Evolutionary conservation across 2,888 invertebrate genomes (phyloP), one percentile per base, ranked within the genome.

Genomic region (Cephus spinipes): DNA sequence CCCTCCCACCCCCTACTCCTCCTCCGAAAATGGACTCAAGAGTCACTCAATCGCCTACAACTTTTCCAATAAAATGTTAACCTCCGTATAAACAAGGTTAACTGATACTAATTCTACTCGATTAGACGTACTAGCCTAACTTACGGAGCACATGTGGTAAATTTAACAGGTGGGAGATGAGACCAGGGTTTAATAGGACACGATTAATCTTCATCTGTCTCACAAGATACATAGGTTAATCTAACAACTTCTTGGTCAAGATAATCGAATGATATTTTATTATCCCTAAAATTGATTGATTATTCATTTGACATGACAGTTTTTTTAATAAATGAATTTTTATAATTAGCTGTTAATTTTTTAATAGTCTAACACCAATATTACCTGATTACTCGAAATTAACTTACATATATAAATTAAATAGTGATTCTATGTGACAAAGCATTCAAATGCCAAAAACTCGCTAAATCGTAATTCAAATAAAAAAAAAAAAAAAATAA

Each of bases 171-270:
- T 71, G 71, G 71, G 32, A 55, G 9, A 23, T 55, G 23, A 23
- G 55, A 23, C 23, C 9, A 33, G 15, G 9, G 23, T 36, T 74
- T 74, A 74, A 74, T 34, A 12, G 74, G 35, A 31, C 36, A 69
- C 55, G 75, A 74, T 77, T 77, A 77, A 77, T 77, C 77, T 77
- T 77, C 77, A 77, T 77, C 69, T 77, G 74, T 77, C 75, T 69
- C 23, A 71, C 36, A 73, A 73, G 76, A 77, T 69, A 69, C 74
- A 12, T 31, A 12, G 40, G 73, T 71, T 74, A 76, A 73, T 76
- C 31, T 40, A 71, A 69, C 11, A 69, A 32, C 30, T n/a, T n/a
- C 30, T 36, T 35, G 74, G 23, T 74, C 73, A 23, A 55, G 31
- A 73, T 73, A 77, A 77, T 77, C 33, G 73, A 77, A 23, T 23